Base-by-base conservation (phyloP, 2,113 vertebrate species). In the Seriola quinqueradiata region DNA sequence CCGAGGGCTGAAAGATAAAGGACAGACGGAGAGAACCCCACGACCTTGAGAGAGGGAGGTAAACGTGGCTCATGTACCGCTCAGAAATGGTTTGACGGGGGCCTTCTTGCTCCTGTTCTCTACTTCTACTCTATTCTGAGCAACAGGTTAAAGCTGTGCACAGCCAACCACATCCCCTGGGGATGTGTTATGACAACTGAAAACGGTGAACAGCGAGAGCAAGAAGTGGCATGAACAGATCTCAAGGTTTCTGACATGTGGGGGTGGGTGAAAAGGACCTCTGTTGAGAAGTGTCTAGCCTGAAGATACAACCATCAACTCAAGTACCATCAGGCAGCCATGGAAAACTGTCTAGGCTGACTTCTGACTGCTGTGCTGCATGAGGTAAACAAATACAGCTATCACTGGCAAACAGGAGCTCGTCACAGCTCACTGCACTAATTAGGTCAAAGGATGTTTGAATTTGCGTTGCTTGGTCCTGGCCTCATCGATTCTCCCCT, bases 201-300 rank as follows among this genome's bases (percentile, higher is more conserved):
- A 94, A 90, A 95, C 63, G 85, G 87, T 87, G 88, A 93, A 83
- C 81, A 79, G 90, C 55, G 23, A 84, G 90, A 94, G 95, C 94
- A 95, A 95, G 95, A 95, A 94, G 92, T 92, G 89, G 94, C 95
- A 94, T 94, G 95, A 96, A 94, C 83, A 84, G 83, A 87, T 87
- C 86, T 91, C 81, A 84, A 75, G 89, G 81, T 83, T 85, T 87
- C 84, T 94, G 93, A 93, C 90, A 88, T 89, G 87, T 88, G 81
- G 89, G 92, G 90, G 81, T 80, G 84, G 90, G 75, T 91, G 76
- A 92, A 90, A 88, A 92, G 79, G 92, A 90, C 89, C 89, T 92
- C 92, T 94, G 92, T 91, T 91, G 86, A 87, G 89, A 91, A 92
- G 87, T 85, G 70, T 74, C 79, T 93, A 87, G 95, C 92, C 94